Evolutionary conservation across 1,140 invertebrate species (phyloP), one percentile per base, ranked within the genome.

Genomic region (Drosophila auraria): DNA sequence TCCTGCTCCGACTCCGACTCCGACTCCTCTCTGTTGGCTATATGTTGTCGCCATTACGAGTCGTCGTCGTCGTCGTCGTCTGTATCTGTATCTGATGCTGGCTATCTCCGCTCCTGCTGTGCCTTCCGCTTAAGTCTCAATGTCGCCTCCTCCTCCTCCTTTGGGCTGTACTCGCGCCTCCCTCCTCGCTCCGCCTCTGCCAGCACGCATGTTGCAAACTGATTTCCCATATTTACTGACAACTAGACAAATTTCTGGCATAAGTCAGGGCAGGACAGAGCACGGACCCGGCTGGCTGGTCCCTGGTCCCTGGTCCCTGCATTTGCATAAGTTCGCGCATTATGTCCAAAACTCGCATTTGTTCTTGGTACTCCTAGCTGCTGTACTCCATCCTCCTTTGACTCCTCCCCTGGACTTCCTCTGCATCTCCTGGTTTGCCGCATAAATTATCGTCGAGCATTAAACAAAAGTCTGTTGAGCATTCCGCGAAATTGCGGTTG

Each of bases 151-250:
- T 82, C 47, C 59, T 53, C 38, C 50, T 44, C 53, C 7, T 38
- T 27, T 8, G 23, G 42, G 3, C 36, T n/a, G 17, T 15, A 15
- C 17, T 54, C 5, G 51, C 30, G 33, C 25, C 47, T 53, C 33
- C 47, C 49, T 45, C 47, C 50, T 12, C 5, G 9, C 33, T 12
- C 38, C 4, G 38, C 20, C 50, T 30, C 25, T 47, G 6, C 33
- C 45, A 64, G 81, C 84, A 89, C 84, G 84, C 84, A 90, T 83
- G 82, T 90, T 90, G 75, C 89, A 90, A 90, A 90, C 86, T 92
- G 87, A 92, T 92, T 92, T 92, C 91, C 91, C 91, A 92, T 92
- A 92, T 92, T 92, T 92, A 92, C 91, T 92, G 91, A 92, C 91
- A 92, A 92, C 91, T 92, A 91, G 91, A 92, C 91, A 92, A 92